A percentile compares a stretch with the other conserved stretches of the same genome.
Conservation (phyloP, 2,888 invertebrate species). For the Caenorhabditis sp. region DNA sequence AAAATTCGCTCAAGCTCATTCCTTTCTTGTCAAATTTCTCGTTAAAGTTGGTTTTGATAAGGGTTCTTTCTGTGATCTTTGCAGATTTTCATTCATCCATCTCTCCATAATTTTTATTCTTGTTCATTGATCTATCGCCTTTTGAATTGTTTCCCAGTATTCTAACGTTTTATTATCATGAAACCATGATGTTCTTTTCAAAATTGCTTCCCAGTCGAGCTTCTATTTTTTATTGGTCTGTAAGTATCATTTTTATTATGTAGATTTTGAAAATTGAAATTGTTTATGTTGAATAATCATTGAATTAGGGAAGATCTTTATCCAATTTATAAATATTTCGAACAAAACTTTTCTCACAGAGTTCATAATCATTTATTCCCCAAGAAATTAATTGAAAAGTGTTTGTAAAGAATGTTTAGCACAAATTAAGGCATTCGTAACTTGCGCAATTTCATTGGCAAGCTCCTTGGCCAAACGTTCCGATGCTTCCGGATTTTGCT, state of each 20-base stretch:
- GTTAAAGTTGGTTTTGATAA: not conserved
- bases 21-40: not conserved
- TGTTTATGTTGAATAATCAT: no score
- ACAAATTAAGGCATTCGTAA: constrained; percentile 27
- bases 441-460: constrained; percentile 17
- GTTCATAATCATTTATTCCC: no score
- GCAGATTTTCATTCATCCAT: not conserved
- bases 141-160: not conserved
- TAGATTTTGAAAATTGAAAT: not conserved
- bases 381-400: not conserved
- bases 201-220: no score
- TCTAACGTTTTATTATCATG: not conserved
- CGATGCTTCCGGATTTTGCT: constrained; percentile 2
- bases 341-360: no score
- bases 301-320: no score
- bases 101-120: not conserved
- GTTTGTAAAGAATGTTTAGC: constrained; percentile 24
- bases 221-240: no score
- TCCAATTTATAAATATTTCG: no score
- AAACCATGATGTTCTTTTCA: no score
- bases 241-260: not conserved
- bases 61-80: not conserved
- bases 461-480: constrained; percentile 4
- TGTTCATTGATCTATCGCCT: not conserved
- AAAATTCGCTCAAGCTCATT: not conserved